Evolutionary conservation across 2,113 vertebrate genomes (phyloP), one percentile per base, ranked within the genome.

Genomic region (Nerophis ophidion): DNA sequence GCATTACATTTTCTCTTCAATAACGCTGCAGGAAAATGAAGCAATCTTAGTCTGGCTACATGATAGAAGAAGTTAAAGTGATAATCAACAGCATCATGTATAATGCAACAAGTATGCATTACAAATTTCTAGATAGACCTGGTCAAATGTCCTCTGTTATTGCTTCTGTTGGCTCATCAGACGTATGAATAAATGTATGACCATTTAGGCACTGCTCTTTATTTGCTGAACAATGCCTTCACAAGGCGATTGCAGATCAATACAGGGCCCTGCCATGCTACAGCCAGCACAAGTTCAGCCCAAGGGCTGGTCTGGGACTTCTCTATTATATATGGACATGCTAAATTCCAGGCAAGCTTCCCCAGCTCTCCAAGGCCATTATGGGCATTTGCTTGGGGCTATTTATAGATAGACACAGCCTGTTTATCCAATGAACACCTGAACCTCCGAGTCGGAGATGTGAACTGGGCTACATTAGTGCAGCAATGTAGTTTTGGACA

Each of bases 371-470:
- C 70, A 48, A 80, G 71, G 80, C 80, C 79, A 81, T 77, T 77
- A 70, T 73, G 58, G 62, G 60, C 70, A 67, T 78, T 81, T 76
- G 63, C 68, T 64, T 60, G 3, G 51, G 53, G 68, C 77, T 82
- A 77, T 86, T 80, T 36, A 36, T 36, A 79, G 84, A 81, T 47
- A 65, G 48, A 61, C 71, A 76, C 61, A 63, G 70, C 72, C 66
- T 88, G 77, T 86, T 87, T 87, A 83, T 75, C 81, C 81, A 83
- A 74, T 65, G 83, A 81, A 81, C 68, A 81, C 75, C 76, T 84
- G 78, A 79, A 69, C 73, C 70, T 79, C 77, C 59, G 73, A 70
- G 71, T 80, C 67, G 76, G 57, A 61, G 55, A n/a, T 69, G 47
- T 72, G 60, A 75, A 53, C 5, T 66, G 57, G 70, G 33, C 47